phyloP scores from a whole-genome alignment of 1,140 invertebrate genomes.

The Tachypleus tridentatus region DNA sequence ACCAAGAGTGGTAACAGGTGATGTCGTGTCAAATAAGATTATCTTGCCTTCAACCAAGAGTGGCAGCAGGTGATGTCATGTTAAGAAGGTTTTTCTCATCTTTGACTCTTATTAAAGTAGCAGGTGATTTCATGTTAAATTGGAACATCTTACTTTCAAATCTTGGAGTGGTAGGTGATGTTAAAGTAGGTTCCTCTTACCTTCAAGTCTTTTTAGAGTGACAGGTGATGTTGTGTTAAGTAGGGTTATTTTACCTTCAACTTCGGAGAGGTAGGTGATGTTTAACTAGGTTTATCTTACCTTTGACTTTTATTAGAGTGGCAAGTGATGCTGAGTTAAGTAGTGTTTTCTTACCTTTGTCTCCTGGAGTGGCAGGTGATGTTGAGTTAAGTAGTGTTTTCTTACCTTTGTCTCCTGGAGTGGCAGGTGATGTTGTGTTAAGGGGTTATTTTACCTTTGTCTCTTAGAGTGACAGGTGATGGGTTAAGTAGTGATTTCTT shows the following conservation, averaged over 20 bases:
- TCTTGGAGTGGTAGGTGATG: too few relatives aligned
- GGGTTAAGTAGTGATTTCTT: not conserved
- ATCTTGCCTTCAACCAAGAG: slow-evolving; percentile 47
- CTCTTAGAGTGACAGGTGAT: too few relatives aligned
- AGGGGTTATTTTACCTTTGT: slow-evolving; percentile 42
- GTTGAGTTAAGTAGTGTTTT: not conserved
- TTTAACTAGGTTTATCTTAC: too few relatives aligned
- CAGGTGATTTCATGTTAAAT: too few relatives aligned
- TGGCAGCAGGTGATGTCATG: slow-evolving; percentile 98
- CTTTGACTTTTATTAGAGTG: slow-evolving; percentile 50
- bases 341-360: slow-evolving; percentile 45
- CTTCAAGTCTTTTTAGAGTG: too few relatives aligned
- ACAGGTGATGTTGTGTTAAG: slow-evolving; percentile 60
- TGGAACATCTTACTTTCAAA: too few relatives aligned
- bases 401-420: slow-evolving; percentile 59
- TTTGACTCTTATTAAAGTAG: too few relatives aligned
- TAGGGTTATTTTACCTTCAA: slow-evolving; percentile 61
- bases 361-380: too few relatives aligned
- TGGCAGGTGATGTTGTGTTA: slow-evolving; percentile 98
- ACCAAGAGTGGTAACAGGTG: too few relatives aligned
- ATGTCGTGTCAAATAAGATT: not conserved
- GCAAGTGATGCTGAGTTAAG: slow-evolving; percentile 94
- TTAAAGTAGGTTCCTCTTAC: too few relatives aligned
- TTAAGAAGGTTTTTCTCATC: slow-evolving; percentile 51
- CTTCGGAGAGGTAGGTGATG: too few relatives aligned